Evolutionary conservation across 1,140 invertebrate species (phyloP), one percentile per base, ranked within the genome.

Genomic region (Drosophila burlai): DNA sequence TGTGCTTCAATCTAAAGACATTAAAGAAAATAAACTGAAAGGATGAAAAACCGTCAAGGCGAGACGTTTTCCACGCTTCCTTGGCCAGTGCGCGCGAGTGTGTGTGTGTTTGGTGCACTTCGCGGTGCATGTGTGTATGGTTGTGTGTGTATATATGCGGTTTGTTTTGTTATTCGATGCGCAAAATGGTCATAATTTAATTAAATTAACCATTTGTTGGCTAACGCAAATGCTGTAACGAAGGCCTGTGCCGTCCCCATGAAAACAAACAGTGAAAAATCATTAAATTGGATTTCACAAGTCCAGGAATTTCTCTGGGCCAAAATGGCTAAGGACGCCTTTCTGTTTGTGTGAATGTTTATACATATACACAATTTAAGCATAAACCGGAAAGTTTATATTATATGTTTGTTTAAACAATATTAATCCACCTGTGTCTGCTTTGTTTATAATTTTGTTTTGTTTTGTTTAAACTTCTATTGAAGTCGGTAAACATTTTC

Each of bases 161-260:
- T 83, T 83, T 83, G 80, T 83, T 83, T 75, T 83, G 75, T 83
- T 83, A 83, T 83, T 83, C 69, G 80, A 83, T 83, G 75, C 80
- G 81, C 60, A 78, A 82, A 82, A 69, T 61, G 64, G 52, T 46
- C 45, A 59, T 79, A 79, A 73, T 49, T 50, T 81, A 81, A 81
- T 83, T 83, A 54, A 83, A 83, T 83, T 83, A 83, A 50, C 40
- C 24, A 83, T 57, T 69, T 82, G 36, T 43, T 54, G 43, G 60
- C 46, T 11, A 46, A 74, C 54, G 43, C 59, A 43, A 69, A 64
- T 24, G 45, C 21, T 58, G 26, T 61, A 58, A 21, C 43, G 16
- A 29, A 16, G 69, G 24, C 38, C 67, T 11, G 29, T 43, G 38
- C 38, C 2, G 43, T 15, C 21, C 18, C 4, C 13, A 29, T 40